Evolutionary conservation across 2,113 vertebrate species (phyloP).

Genomic region (Microtus richardsoni): DNA sequence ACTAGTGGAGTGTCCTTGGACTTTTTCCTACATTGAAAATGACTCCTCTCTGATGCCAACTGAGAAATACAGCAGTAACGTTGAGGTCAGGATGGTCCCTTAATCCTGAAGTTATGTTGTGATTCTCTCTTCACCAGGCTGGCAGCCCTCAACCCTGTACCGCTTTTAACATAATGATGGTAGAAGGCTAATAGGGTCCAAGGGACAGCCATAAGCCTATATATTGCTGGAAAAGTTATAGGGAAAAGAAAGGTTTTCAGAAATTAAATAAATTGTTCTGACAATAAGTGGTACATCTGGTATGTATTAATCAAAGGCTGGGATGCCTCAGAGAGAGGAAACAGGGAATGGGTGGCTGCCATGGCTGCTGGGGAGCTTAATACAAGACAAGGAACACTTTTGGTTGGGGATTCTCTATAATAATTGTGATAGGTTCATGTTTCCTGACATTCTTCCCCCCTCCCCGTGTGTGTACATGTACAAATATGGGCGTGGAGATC

Average conservation of each 20-base stretch:
- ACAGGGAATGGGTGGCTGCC: neutral
- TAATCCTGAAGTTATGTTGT: neutral
- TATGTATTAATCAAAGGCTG: constrained; percentile 37
- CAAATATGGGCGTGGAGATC: neutral
- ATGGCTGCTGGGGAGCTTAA: neutral
- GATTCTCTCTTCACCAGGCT: neutral
- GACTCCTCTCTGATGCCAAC: neutral
- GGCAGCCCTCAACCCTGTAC: neutral
- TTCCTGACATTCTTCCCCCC: neutral
- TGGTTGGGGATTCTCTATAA: constrained; percentile 9
- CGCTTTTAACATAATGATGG: constrained; percentile 14
- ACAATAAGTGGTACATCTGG: constrained; percentile 43
- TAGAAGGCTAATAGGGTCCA: constrained; percentile 40
- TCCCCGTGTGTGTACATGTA: neutral
- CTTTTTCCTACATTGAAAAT: neutral
- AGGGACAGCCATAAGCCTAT: neutral
- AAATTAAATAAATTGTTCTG: constrained; percentile 59
- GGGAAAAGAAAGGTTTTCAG: constrained; percentile 19
- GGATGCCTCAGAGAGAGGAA: neutral
- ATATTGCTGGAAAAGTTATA: neutral
- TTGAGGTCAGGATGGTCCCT: neutral
- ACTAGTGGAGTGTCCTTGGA: neutral
- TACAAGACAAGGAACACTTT: neutral
- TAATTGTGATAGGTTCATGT: neutral
- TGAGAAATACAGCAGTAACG: neutral